phyloP scores from a whole-genome alignment of 2,113 vertebrate species.

The Psilopsiagon aymara region DNA sequence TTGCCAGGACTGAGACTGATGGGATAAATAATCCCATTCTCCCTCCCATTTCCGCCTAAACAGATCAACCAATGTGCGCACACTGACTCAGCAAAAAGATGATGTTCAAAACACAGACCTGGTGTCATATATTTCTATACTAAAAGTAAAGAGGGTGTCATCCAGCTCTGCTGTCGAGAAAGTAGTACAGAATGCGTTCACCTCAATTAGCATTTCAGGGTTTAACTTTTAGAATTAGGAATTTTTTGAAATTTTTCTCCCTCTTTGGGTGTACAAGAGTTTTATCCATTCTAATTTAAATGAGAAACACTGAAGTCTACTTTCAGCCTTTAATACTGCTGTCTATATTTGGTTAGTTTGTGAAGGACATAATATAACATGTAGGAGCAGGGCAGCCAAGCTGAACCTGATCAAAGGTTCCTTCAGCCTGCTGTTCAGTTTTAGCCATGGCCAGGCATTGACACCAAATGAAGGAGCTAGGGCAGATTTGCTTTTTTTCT shows the following conservation, averaged over 20 bases:
- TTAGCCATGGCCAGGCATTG: background rate
- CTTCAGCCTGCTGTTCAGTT: background rate
- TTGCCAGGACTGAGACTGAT: background rate
- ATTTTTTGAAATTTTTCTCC: background rate
- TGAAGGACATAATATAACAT: background rate
- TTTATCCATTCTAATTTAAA: background rate
- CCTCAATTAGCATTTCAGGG: background rate
- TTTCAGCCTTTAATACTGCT: background rate
- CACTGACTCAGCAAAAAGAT: background rate
- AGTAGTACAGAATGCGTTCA: background rate
- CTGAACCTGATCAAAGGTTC: background rate
- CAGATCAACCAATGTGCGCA: background rate
- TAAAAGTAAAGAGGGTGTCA: background rate
- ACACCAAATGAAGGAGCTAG: background rate
- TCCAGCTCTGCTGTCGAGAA: background rate
- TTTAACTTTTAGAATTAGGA: background rate
- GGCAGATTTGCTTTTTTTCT: background rate
- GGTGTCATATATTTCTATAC: background rate
- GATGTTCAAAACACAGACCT: background rate
- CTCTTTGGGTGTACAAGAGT: background rate
- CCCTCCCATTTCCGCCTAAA: background rate
- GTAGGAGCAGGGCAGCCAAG: background rate
- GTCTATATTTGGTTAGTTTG: background rate
- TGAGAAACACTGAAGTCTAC: background rate
- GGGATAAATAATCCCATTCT: background rate